Conservation (phyloP, 2,113 vertebrate species). For the Paralichthys olivaceus region DNA sequence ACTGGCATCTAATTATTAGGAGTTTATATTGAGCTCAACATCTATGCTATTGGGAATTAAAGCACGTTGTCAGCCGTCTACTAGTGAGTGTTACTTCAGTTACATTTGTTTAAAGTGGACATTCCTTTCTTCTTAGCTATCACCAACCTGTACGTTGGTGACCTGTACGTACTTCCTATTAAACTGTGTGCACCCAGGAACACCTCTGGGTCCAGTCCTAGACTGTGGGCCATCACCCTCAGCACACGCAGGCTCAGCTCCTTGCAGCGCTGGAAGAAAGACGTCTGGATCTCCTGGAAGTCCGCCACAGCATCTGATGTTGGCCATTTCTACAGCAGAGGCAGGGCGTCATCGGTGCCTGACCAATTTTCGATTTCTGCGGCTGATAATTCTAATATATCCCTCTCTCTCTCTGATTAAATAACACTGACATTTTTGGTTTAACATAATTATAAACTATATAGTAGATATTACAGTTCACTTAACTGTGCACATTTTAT, state of each 20-base stretch:
- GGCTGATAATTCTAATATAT: background rate
- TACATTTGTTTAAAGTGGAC: no score
- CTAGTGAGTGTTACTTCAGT: no score
- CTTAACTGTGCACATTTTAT: no score
- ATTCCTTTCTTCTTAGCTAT: no score
- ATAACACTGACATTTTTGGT: no score
- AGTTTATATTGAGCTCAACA: no score
- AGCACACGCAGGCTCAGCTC: slow-evolving; percentile 76
- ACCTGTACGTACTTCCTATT: slow-evolving; percentile 79
- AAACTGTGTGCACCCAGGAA: slow-evolving; percentile 71
- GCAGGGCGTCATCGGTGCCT: background rate
- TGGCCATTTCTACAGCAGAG: slow-evolving; percentile 77
- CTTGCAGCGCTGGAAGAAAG: slow-evolving; percentile 75
- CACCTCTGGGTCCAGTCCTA: slow-evolving; percentile 72
- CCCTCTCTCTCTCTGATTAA: background rate
- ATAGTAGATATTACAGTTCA: no score
- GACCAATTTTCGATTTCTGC: background rate
- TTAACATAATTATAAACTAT: background rate
- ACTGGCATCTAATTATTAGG: no score
- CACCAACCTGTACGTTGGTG: no score
- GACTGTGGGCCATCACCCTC: slow-evolving; percentile 73
- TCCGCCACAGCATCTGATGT: slow-evolving; percentile 12
- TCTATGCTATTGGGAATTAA: no score
- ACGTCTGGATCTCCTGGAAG: slow-evolving; percentile 65
- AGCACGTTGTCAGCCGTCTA: no score